Conservation (phyloP, 2,888 invertebrate genomes). For the Parochlus steinenii region DNA sequence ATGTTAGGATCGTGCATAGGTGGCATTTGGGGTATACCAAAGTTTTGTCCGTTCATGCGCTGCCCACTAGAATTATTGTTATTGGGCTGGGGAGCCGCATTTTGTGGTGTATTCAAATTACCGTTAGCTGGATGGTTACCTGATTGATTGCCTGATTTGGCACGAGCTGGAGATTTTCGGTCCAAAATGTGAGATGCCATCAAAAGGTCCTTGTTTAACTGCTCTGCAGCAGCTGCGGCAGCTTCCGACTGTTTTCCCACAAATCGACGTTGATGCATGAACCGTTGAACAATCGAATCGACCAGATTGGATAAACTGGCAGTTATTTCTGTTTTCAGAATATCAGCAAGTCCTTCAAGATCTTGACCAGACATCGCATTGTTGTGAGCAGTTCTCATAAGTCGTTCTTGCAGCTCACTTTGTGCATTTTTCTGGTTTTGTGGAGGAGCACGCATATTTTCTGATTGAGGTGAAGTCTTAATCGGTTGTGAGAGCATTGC, state of each 20-base stretch:
- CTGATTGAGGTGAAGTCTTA: conserved; percentile 23
- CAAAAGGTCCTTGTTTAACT: conserved; percentile 68
- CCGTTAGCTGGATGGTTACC: conserved; percentile 33
- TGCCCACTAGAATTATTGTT: conserved; percentile 21
- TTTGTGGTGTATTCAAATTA: conserved; percentile 40
- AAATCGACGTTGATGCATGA: conserved; percentile 62
- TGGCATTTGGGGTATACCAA: conserved; percentile 13
- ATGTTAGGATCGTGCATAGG: conserved; percentile 15
- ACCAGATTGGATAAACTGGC: conserved; percentile 68
- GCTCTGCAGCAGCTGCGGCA: conserved; percentile 64
- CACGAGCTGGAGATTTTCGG: conserved; percentile 65
- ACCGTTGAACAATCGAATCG: conserved; percentile 74
- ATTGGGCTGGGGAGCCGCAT: no score
- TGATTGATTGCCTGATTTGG: conserved; percentile 27
- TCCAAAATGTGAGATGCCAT: conserved; percentile 68
- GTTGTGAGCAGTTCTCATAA: conserved; percentile 53
- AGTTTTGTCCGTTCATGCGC: conserved; percentile 6
- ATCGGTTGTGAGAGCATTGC: conserved; percentile 18
- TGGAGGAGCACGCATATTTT: conserved; percentile 24
- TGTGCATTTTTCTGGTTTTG: conserved; percentile 21
- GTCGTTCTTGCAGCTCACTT: conserved; percentile 58
- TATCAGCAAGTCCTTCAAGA: conserved; percentile 76
- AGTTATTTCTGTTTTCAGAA: conserved; percentile 78
- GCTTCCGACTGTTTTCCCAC: conserved; percentile 63
- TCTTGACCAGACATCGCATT: conserved; percentile 59